A percentile compares a stretch with the other conserved stretches of the same genome.
Conservation (phyloP, 2,797 vertebrate species). For the Vespertilio murinus region DNA sequence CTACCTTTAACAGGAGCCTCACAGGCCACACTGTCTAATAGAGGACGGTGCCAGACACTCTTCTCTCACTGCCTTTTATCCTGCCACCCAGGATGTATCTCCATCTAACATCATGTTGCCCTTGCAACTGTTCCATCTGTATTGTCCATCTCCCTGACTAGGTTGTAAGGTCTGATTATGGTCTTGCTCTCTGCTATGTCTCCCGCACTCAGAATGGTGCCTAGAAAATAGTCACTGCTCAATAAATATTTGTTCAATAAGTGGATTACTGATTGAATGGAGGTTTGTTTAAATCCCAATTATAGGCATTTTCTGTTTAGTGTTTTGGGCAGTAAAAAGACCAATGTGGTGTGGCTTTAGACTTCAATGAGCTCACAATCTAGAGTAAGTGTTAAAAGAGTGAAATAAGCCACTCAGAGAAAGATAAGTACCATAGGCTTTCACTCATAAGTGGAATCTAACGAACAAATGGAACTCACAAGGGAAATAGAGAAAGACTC, state of each 20-base stretch:
- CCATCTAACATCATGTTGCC: not conserved
- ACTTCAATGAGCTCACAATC: not conserved
- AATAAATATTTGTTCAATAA: not conserved
- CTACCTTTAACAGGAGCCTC: not conserved
- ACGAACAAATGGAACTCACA: not conserved
- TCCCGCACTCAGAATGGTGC: not conserved
- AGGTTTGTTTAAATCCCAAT: not conserved
- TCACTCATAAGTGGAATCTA: not conserved
- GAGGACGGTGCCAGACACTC: too few species aligned
- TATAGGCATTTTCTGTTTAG: not conserved
- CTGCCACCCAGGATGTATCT: not conserved
- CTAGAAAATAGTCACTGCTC: not conserved
- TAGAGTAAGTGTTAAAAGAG: not conserved
- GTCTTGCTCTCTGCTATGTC: not conserved
- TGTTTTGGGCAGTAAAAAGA: not conserved
- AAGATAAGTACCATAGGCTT: not conserved
- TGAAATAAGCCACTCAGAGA: not conserved
- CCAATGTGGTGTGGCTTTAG: not conserved
- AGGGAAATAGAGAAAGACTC: not conserved
- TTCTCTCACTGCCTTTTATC: not conserved
- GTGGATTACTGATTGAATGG: not conserved
- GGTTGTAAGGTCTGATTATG: not conserved
- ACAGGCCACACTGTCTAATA: not conserved
- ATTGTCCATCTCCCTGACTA: not conserved
- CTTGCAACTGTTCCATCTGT: not conserved